Evolutionary conservation across 2,888 invertebrate species (phyloP).

Genomic region (Hoplodrina ambigua): DNA sequence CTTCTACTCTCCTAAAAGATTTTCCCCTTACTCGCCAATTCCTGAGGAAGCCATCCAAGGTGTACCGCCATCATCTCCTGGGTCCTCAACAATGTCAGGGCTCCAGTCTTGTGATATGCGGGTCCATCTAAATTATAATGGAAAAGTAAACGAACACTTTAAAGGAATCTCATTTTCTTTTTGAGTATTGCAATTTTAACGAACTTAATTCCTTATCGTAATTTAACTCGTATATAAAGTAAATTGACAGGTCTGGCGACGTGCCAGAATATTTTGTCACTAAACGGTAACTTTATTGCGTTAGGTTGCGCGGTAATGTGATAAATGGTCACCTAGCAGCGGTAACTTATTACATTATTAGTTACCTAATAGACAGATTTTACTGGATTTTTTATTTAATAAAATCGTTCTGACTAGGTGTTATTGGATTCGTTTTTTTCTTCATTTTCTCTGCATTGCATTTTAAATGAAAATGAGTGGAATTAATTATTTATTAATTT

Average conservation of each 20-base stretch:
- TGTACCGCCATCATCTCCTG: no score
- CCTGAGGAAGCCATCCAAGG: no score
- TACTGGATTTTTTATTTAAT: slow-evolving; percentile 28
- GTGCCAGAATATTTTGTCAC: slow-evolving; percentile 56
- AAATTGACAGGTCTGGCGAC: slow-evolving; percentile 49
- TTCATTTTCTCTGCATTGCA: no score
- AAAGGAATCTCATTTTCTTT: neutral
- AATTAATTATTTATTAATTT: neutral
- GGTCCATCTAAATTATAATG: no score
- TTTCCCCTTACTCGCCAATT: no score
- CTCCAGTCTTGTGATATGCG: no score
- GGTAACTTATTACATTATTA: slow-evolving; percentile 38
- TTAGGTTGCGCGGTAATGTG: slow-evolving; percentile 45
- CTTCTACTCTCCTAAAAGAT: no score
- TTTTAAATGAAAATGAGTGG: neutral
- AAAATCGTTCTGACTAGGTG: neutral
- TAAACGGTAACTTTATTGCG: slow-evolving; percentile 54
- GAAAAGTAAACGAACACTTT: no score
- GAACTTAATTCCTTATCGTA: slow-evolving; percentile 21
- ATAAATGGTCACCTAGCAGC: slow-evolving; percentile 40
- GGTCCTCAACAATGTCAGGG: no score
- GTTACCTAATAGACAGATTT: slow-evolving; percentile 4
- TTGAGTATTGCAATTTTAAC: slow-evolving; percentile 2
- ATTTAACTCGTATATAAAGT: slow-evolving; percentile 33
- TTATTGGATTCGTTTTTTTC: neutral